Percentiles rank a stretch among this genome's conserved stretches.
phyloP scores from a whole-genome alignment of 2,113 vertebrate species.

The Apteryx owenii region DNA sequence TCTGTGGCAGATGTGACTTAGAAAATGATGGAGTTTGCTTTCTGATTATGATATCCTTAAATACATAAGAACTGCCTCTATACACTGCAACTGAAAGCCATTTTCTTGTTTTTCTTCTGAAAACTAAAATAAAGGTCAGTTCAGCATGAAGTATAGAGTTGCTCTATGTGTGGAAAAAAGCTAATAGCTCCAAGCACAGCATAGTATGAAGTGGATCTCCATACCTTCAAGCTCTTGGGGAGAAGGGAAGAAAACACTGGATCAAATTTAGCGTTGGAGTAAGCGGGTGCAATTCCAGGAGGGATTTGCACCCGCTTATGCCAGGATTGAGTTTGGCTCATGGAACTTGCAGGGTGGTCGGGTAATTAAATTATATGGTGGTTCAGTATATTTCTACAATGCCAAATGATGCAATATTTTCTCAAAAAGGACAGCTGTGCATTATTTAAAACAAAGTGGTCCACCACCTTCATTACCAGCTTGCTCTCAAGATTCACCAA shows the following conservation, averaged over 20 bases:
- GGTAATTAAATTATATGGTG: constrained; percentile 60
- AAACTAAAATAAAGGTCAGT: neutral
- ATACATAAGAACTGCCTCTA: neutral
- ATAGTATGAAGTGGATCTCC: constrained; percentile 20
- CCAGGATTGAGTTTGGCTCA: constrained; percentile 37
- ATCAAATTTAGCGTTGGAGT: constrained; percentile 60
- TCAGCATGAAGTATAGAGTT: neutral
- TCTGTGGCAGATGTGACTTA: neutral
- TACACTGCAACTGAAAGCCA: neutral
- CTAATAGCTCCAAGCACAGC: constrained; percentile 5
- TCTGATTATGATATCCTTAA: neutral
- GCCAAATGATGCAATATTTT: constrained; percentile 42
- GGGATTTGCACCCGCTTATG: constrained; percentile 56
- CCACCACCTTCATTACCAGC: neutral
- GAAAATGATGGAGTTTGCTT: neutral
- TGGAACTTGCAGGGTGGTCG: constrained; percentile 67
- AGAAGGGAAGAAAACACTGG: constrained; percentile 3
- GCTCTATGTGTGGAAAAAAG: constrained; percentile 1
- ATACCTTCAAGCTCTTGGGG: neutral
- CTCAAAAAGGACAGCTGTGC: neutral
- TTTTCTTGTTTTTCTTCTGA: neutral
- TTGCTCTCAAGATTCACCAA: neutral
- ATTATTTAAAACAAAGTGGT: neutral
- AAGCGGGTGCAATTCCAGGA: constrained; percentile 40
- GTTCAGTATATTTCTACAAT: constrained; percentile 18